Evolutionary conservation across 2,888 invertebrate species (phyloP).

Genomic region (Callimorpha dominula): DNA sequence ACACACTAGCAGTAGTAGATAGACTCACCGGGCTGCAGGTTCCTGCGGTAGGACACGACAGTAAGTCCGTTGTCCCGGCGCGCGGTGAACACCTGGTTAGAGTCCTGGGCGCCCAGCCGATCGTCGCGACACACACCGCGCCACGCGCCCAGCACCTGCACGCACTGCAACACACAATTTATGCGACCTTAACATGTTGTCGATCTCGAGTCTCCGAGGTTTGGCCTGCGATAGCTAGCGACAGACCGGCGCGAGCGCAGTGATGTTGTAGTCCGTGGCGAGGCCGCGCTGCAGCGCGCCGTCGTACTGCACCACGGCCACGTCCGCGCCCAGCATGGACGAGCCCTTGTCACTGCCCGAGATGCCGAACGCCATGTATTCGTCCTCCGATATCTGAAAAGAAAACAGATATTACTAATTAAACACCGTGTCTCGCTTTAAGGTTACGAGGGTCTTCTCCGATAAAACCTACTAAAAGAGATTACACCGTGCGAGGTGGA

Average conservation of each 20-base stretch:
- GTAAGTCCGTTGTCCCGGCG: constrained; percentile 91
- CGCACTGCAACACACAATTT: constrained; percentile 87
- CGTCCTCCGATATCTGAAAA: constrained; percentile 86
- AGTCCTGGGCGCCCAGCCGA: constrained; percentile 93
- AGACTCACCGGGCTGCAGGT: constrained; percentile 86
- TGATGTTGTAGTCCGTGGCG: constrained; percentile 94
- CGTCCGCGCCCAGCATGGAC: constrained; percentile 95
- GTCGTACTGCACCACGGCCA: constrained; percentile 92
- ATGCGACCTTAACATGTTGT: too few species aligned
- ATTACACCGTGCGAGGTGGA: background rate
- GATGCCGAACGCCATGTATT: constrained; percentile 96
- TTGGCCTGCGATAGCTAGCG: background rate
- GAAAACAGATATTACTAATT: too few species aligned
- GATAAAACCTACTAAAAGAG: background rate
- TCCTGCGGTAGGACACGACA: constrained; percentile 92
- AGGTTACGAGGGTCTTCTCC: background rate
- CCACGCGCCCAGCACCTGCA: constrained; percentile 94
- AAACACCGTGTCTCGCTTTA: background rate
- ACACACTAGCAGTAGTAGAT: constrained; percentile 87
- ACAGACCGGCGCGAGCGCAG: constrained; percentile 91
- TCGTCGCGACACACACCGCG: constrained; percentile 95
- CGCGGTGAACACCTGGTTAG: constrained; percentile 92
- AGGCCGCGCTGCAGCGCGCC: constrained; percentile 88
- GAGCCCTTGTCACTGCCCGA: constrained; percentile 91
- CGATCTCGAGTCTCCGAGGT: too few species aligned